Base-by-base conservation (phyloP, 1,140 invertebrate species). In the Diachasmimorpha longicaudata region DNA sequence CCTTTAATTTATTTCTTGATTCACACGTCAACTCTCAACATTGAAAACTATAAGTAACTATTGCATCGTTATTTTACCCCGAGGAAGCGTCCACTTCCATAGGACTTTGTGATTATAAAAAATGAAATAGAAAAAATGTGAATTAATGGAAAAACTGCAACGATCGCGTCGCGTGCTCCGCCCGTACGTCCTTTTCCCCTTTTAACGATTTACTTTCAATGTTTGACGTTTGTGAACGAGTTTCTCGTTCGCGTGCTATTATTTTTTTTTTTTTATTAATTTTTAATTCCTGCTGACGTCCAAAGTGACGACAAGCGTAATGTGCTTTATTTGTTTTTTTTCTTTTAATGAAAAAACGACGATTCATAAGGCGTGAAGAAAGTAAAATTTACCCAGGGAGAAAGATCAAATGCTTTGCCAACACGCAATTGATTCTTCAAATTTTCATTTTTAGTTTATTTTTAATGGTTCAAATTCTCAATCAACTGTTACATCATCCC, bases 91-190 rank as follows among this genome's bases (percentile, higher is more conserved):
- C 44, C 44, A 46, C n/a, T 14, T n/a, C 44, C 10, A 1, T 46
- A 31, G 31, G 31, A 31, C 31, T 46, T 9, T 46, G 14, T 52
- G 48, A 52, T 52, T 16, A 16, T 52, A 52, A 52, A 52, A 52
- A 52, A 52, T 4, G 14, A 52, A 52, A 52, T 52, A 19, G 48
- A 52, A 52, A 52, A 16, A 6, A 19, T 52, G 14, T 10, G 14
- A 52, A 52, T 52, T 52, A 52, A 52, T 52, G 5, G n/a, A 16
- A 52, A 52, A 52, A 52, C 19, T 16, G 16, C 48, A 52, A 52
- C 48, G 16, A n/a, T 16, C 16, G n/a, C 48, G 48, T 52, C 80
- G 80, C 79, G 79, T 82, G 77, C 83, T 80, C 82, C 81, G 73
- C 25, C 66, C 73, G 73, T 74, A 74, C 73, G 73, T 74, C 66